Base-by-base conservation (phyloP, 2,113 vertebrate genomes). In the Paradisaea rubra region DNA sequence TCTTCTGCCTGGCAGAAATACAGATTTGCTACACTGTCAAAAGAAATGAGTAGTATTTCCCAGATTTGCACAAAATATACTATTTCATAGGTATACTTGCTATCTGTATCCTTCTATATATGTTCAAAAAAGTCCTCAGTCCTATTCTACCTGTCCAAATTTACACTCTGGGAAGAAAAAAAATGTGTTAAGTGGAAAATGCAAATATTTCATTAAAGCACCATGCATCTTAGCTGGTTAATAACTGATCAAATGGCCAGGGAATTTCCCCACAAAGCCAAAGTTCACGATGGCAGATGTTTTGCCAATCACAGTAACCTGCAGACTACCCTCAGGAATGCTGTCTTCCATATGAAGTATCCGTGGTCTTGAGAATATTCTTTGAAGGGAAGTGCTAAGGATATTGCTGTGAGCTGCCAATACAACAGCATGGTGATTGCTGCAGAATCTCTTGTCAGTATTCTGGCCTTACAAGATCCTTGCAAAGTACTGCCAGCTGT, bases 401-500 rank as follows among this genome's bases (percentile, higher is more conserved):
- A 1, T 22, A 13, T 28, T 35, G 42, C 50, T 15, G 4, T n/a
- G 24, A 91, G 80, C 83, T 78, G 80, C 86, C 92, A 64, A 0
- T 6, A 44, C 60, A 74, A 27, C n/a, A 85, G 81, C 50, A 2
- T 4, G 45, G 56, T 15, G 65, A 33, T 41, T 30, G 69, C 89
- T 81, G 70, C 69, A 74, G 81, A 24, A 35, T 53, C 60, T 64
- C 76, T 24, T 21, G 60, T 70, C 88, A 31, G 66, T 7, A 56
- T 59, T 70, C 30, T 13, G 64, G 63, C 86, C 84, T 86, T 27
- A 30, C n/a, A 66, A 47, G 86, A 71, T 59, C 68, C 71, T 50
- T 56, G 80, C 69, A n/a, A 19, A n/a, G 4, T 18, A 25, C 19
- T 53, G 71, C 82, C 92, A 86, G 96, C 86, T 94, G 90, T 54